Evolutionary conservation across 2,888 invertebrate genomes (phyloP).

Genomic region (Polymixis lichenea): DNA sequence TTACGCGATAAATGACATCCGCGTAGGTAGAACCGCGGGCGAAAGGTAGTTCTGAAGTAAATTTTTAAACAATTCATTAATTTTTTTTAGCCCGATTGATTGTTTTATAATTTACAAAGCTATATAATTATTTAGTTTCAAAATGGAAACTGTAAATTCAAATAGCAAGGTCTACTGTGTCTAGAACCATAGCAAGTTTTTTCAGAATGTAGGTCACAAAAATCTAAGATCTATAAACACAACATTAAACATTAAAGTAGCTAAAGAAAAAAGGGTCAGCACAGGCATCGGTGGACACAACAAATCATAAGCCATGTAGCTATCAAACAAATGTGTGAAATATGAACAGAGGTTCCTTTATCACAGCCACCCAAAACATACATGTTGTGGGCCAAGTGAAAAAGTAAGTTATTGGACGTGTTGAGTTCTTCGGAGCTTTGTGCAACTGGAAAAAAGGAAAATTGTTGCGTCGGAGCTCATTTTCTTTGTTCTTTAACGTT

Average conservation of each 20-base stretch:
- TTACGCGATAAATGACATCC: no score
- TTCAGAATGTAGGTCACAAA: not conserved
- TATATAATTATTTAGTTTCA: no score
- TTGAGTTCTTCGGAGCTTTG: slow-evolving; percentile 15
- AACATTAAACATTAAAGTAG: slow-evolving; percentile 47
- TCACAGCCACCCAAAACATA: slow-evolving; percentile 78
- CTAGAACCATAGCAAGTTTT: not conserved
- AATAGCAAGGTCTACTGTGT: not conserved
- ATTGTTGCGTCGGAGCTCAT: not conserved
- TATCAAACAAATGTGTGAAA: slow-evolving; percentile 84
- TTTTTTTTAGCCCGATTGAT: not conserved
- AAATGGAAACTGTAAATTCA: not conserved
- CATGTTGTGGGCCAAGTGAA: slow-evolving; percentile 75
- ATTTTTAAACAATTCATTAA: not conserved
- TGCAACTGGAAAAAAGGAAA: not conserved
- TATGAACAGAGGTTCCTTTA: slow-evolving; percentile 80
- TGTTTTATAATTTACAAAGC: no score
- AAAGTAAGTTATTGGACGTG: slow-evolving; percentile 41
- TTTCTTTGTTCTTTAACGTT: not conserved
- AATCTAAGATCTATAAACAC: slow-evolving; percentile 1
- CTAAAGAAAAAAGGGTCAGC: slow-evolving; percentile 68
- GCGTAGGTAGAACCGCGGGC: no score
- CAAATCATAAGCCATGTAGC: slow-evolving; percentile 77
- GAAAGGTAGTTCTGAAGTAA: not conserved
- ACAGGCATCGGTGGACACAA: slow-evolving; percentile 76